A percentile compares a stretch with the other conserved stretches of the same genome.
Conservation (phyloP, 1,140 invertebrate genomes). For the Zaprionus nigranus region DNA sequence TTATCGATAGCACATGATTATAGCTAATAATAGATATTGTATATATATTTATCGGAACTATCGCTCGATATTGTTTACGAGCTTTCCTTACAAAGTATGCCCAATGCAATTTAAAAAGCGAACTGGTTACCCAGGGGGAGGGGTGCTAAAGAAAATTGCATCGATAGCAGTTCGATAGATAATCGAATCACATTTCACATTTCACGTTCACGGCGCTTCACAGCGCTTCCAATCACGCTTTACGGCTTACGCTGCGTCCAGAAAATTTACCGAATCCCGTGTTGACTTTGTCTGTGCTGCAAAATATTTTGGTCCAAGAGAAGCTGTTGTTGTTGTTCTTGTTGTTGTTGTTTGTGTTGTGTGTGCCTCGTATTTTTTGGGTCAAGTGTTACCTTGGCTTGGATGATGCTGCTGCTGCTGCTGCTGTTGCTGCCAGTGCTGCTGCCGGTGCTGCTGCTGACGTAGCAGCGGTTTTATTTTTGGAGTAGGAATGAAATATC, state of each 20-base stretch:
- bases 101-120: no score
- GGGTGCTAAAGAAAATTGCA: neutral
- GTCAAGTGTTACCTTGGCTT: conserved; percentile 71
- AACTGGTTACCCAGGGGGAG: no score
- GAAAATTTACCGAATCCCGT: conserved; percentile 38
- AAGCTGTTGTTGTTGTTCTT: conserved; percentile 16
- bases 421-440: conserved; percentile 35
- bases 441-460: conserved; percentile 48
- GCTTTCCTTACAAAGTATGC: no score
- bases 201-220: conserved; percentile 14
- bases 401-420: conserved; percentile 31
- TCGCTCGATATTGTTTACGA: neutral
- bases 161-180: neutral
- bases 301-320: conserved; percentile 43
- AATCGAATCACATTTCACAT: conserved; percentile 10
- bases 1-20: neutral
- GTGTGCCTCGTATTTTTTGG: conserved; percentile 43
- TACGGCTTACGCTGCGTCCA: conserved; percentile 17
- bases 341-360: neutral
- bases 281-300: conserved; percentile 47
- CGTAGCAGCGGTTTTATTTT: conserved; percentile 71
- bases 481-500: conserved; percentile 80
- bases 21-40: no score
- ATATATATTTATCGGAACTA: neutral
- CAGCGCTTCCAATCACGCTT: conserved; percentile 26